Evolutionary conservation across 2,888 invertebrate genomes (phyloP).

Genomic region (Dryobotodes eremita): DNA sequence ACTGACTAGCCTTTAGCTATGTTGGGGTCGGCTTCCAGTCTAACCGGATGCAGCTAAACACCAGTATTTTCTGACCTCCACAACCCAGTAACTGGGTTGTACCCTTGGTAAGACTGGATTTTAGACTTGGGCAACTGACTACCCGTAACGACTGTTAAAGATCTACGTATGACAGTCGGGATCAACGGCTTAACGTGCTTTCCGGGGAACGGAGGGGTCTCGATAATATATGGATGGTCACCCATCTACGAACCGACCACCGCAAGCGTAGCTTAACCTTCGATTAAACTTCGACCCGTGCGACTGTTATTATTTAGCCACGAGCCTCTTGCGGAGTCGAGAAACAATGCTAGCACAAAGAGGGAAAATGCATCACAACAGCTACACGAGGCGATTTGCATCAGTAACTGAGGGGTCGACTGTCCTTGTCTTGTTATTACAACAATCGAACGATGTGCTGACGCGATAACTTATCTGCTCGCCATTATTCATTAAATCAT

Average conservation of each 20-base stretch:
- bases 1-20: too few species aligned
- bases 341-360: neutral
- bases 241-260: neutral
- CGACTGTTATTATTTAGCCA: neutral
- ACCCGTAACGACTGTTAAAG: neutral
- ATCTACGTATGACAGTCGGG: neutral
- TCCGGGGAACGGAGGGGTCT: neutral
- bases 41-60: neutral
- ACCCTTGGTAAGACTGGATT: neutral
- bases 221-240: neutral
- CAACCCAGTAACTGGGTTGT: neutral
- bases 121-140: neutral
- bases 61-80: neutral
- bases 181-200: neutral
- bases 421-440: constrained; percentile 40
- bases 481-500: constrained; percentile 28
- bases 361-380: constrained; percentile 4
- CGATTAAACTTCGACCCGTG: neutral
- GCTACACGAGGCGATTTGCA: constrained; percentile 55
- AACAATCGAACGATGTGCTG: constrained; percentile 48
- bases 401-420: constrained; percentile 39
- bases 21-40: neutral
- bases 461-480: constrained; percentile 57
- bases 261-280: neutral
- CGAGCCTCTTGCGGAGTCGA: neutral